Percentiles rank a stretch among this genome's conserved stretches.
These are phyloP conservation scores for Nematolebias whitei DNA, from an alignment of 2,113 vertebrate genomes.

Conservation along the genomic window DNA sequence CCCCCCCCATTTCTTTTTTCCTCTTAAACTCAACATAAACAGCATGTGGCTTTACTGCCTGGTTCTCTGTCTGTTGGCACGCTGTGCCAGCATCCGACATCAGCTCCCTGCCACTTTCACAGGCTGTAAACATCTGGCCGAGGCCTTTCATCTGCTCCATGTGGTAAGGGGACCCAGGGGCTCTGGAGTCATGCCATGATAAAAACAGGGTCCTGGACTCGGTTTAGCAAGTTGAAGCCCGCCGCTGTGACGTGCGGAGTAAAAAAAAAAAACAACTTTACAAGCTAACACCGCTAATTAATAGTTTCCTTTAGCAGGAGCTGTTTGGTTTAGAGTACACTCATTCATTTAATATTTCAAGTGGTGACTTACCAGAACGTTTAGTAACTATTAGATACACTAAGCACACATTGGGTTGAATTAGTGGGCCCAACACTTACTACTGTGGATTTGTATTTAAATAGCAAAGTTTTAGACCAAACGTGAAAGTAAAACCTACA, in stretches of 20 bases:
- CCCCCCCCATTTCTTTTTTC: too few species aligned
- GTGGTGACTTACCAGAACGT: slow-evolving; percentile 24
- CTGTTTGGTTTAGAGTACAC: slow-evolving; percentile 63
- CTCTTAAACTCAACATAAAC: slow-evolving; percentile 65
- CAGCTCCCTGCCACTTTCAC: slow-evolving; percentile 79
- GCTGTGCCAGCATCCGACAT: slow-evolving; percentile 75
- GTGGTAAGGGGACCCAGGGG: slow-evolving; percentile 77
- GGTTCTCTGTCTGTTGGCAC: slow-evolving; percentile 79
- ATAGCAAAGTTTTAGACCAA: neutral
- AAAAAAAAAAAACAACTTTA: slow-evolving; percentile 57
- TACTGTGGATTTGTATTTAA: neutral
- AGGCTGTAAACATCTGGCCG: slow-evolving; percentile 81
- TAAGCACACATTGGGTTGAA: neutral
- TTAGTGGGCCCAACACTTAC: too few species aligned
- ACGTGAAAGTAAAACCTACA: neutral
- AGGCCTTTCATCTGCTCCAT: slow-evolving; percentile 82
- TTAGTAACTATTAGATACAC: neutral
- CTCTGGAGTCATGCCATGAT: slow-evolving; percentile 76
- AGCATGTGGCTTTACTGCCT: slow-evolving; percentile 79
- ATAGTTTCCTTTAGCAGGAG: slow-evolving; percentile 78
- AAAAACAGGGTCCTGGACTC: slow-evolving; percentile 72
- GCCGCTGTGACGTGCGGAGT: slow-evolving; percentile 64
- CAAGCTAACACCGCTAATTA: slow-evolving; percentile 75
- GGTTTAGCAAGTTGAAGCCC: slow-evolving; percentile 62
- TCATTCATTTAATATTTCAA: slow-evolving; percentile 73